A percentile compares a stretch with the other conserved stretches of the same genome.
phyloP scores from a whole-genome alignment of 2,797 vertebrate species.

The Chelmon rostratus region DNA sequence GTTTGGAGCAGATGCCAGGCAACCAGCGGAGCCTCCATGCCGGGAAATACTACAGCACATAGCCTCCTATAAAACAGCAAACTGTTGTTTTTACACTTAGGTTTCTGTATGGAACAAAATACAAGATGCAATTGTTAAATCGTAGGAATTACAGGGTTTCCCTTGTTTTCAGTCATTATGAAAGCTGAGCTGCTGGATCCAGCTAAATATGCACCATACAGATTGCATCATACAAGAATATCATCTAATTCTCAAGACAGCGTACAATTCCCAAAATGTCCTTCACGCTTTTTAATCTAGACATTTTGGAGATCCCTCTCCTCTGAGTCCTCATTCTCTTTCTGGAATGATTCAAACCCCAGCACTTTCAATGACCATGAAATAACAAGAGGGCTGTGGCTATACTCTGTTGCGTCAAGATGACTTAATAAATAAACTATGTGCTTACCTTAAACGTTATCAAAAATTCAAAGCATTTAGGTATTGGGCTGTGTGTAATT shows the following conservation, averaged over 20 bases:
- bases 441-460: conserved; percentile 63
- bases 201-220: conserved; percentile 1
- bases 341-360: not conserved
- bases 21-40: not conserved
- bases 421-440: conserved; percentile 73
- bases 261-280: not conserved
- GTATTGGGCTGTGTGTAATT: conserved; percentile 61
- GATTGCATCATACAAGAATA: not conserved
- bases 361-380: conserved; percentile 31
- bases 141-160: not conserved
- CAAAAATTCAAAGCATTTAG: conserved; percentile 67
- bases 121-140: not conserved
- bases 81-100: not conserved
- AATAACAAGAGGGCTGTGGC: conserved; percentile 30
- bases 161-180: not conserved
- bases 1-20: not conserved
- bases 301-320: not conserved
- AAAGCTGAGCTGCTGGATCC: not conserved
- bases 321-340: not conserved
- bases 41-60: not conserved
- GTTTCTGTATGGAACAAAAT: not conserved
- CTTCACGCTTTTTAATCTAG: conserved; percentile 17
- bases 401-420: conserved; percentile 32
- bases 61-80: not conserved
- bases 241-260: not conserved